These are phyloP conservation scores for Polyploca ridens DNA, from an alignment of 2,888 invertebrate species.

Conservation along the genomic window DNA sequence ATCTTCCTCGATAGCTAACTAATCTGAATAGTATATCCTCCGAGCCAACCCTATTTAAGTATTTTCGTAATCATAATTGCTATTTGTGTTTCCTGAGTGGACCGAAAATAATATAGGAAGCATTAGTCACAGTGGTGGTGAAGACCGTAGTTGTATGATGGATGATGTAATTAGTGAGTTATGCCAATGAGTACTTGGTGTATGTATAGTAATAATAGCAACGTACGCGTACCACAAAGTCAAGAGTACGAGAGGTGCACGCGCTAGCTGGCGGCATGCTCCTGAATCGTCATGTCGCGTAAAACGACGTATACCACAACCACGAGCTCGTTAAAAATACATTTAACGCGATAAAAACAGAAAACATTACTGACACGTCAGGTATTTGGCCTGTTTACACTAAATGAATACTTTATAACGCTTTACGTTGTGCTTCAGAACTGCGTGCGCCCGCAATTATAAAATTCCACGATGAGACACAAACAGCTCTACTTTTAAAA, in stretches of 20 bases:
- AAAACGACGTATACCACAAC: constrained; percentile 44
- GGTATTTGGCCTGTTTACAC: constrained; percentile 53
- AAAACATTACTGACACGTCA: constrained; percentile 52
- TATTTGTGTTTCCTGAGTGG: neutral
- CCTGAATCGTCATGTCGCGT: constrained; percentile 49
- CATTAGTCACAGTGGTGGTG: neutral
- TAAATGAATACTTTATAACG: constrained; percentile 40
- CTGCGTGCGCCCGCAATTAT: constrained; percentile 18
- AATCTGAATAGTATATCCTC: too few species aligned
- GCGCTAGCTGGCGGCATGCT: constrained; percentile 35
- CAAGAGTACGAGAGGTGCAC: constrained; percentile 67
- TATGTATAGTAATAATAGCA: constrained; percentile 56
- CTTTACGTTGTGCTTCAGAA: constrained; percentile 30
- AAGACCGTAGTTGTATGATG: constrained; percentile 27
- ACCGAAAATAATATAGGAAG: constrained; percentile 9
- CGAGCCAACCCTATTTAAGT: neutral
- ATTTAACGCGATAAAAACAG: constrained; percentile 54
- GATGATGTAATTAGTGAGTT: constrained; percentile 59
- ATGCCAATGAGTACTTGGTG: constrained; percentile 48
- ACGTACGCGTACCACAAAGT: constrained; percentile 58
- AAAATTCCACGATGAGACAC: neutral
- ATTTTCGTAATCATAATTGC: neutral
- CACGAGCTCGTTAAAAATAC: constrained; percentile 57
- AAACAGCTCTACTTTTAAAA: neutral
- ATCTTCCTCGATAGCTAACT: too few species aligned